Base-by-base conservation (phyloP, 23 tunicate genomes). In the Corella eumyota region DNA sequence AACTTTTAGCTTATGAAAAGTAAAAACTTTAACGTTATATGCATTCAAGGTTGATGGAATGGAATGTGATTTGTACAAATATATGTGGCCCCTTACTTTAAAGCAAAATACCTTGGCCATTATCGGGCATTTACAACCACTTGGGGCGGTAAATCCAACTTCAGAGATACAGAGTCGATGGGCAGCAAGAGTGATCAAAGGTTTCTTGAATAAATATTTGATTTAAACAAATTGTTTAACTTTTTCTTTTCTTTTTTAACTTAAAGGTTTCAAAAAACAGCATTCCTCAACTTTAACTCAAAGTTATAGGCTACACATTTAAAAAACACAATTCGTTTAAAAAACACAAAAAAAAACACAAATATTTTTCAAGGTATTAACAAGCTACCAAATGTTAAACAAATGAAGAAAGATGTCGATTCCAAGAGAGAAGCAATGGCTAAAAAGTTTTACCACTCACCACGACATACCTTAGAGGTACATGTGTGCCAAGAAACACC, bases 111-210 rank as follows among this genome's bases (percentile, higher is more conserved):
- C 68, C 6, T 47, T 85, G n/a, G 85, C 85, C 0, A 35, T 85
- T 3, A 77, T 85, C 45, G 95, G 95, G 2, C 53, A 61, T 53
- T 74, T 77, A n/a, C 95, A 85, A 50, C 79, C 95, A 6, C 56
- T 77, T 5, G 95, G 72, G 30, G 76, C 85, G 2, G 44, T 85
- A 31, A 85, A 69, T 33, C 85, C 85, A 19, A 64, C 71, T 25
- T 49, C 95, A 27, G 95, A 85, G 47, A 77, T 85, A 66, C 95
- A 85, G 57, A 70, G 72, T 13, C 58, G 95, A 27, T 85, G 95
- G 95, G 95, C 70, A 19, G 71, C 85, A 3, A 35, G 74, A 34
- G 85, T 85, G 32, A 63, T 84, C 40, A 84, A 69, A 55, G 79
- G 90, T 66, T n/a, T 25, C 48, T 40, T 11, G 15, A 9, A 40